phyloP scores from a whole-genome alignment of 2,797 vertebrate genomes.

The Anas flavirostris region DNA sequence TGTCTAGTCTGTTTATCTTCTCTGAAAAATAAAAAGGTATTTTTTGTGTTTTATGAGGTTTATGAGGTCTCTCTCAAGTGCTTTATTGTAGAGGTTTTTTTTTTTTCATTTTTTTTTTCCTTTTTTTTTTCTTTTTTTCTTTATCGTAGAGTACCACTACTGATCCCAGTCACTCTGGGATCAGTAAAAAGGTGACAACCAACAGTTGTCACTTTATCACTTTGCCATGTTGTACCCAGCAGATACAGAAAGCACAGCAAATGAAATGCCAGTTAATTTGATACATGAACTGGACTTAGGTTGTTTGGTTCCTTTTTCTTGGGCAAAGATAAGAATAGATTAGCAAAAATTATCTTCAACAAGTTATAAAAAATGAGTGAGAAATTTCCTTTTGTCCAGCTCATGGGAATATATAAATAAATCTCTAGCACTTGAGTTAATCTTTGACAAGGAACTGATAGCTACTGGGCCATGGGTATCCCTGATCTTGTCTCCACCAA shows the following conservation, averaged over 20 bases:
- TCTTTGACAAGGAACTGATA: not conserved
- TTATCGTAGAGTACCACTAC: not conserved
- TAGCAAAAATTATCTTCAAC: not conserved
- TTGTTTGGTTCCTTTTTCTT: not conserved
- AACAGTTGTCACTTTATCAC: accelerated
- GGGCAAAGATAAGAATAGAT: not conserved
- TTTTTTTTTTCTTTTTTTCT: too few relatives aligned
- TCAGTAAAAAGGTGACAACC: too few relatives aligned
- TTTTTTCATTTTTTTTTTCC: too few relatives aligned
- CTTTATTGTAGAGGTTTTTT: not conserved
- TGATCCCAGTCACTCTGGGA: not conserved
- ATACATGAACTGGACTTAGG: not conserved
- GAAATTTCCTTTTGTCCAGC: not conserved
- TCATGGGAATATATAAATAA: not conserved
- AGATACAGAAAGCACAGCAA: not conserved
- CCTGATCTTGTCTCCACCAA: not conserved
- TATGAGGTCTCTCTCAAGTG: not conserved
- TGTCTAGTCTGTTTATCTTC: not conserved
- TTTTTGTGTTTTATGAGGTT: not conserved
- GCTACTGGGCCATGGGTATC: not conserved
- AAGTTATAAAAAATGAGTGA: not conserved
- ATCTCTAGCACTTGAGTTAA: not conserved
- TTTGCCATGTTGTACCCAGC: not conserved
- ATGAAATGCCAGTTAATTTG: not conserved
- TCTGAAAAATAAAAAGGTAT: not conserved